Base-by-base conservation (phyloP, 1,140 invertebrate species). In the Pachyrhynchus sulphureomaculatus region DNA sequence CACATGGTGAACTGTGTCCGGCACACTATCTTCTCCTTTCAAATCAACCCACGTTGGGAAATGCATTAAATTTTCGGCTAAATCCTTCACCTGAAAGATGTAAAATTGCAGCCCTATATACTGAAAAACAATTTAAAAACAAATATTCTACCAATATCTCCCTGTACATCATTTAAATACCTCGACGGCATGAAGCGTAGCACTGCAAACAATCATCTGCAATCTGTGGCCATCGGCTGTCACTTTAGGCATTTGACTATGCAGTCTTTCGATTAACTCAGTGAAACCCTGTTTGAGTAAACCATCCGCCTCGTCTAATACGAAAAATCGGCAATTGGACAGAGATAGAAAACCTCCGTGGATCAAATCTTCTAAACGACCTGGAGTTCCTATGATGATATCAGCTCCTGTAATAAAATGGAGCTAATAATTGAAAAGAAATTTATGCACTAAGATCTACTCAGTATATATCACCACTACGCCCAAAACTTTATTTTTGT, bases 41-140 rank as follows among this genome's bases (percentile, higher is more conserved):
- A 99, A 78, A 80, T 99, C 98, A 2, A 99, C 92, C 97, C 98
- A 99, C 0, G 95, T 97, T 9, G 97, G 97, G 73, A 99, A 99
- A 79, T 98, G 91, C 97, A 99, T 99, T 12, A 99, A 77, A 68
- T 90, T 86, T 72, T 98, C 93, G 29, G 97, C 96, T 87, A 99
- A 90, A 80, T 97, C 97, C 77, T 98, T 97, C 17, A 62, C 60
- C 44, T 58, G n/a, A n/a, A n/a, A n/a, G n/a, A n/a, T n/a, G n/a
- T n/a, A n/a, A n/a, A n/a, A n/a, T n/a, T n/a, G n/a, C n/a, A n/a
- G n/a, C n/a, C n/a, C n/a, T n/a, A n/a, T n/a, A n/a, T n/a, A n/a
- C n/a, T n/a, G n/a, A n/a, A n/a, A n/a, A n/a, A n/a, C n/a, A n/a
- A n/a, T n/a, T n/a, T n/a, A n/a, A n/a, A n/a, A n/a, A n/a, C n/a